These are phyloP conservation scores for Bombus polaris DNA, from an alignment of 1,140 invertebrate genomes.

Conservation along the genomic window DNA sequence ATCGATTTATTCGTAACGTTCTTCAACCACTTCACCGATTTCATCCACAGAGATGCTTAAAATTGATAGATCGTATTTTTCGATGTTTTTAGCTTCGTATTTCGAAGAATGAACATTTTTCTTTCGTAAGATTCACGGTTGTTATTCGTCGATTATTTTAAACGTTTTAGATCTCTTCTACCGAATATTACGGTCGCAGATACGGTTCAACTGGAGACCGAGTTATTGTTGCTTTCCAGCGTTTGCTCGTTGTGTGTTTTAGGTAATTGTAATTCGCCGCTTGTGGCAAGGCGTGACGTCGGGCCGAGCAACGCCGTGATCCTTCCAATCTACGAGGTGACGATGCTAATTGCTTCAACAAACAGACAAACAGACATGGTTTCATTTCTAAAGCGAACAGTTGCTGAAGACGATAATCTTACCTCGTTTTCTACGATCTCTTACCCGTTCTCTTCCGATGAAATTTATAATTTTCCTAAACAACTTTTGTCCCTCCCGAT, in stretches of 20 bases:
- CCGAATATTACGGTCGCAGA: no score
- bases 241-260: conserved; percentile 60
- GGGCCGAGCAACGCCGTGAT: conserved; percentile 57
- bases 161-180: neutral
- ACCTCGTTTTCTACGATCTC: conserved; percentile 12
- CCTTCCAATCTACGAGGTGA: conserved; percentile 66
- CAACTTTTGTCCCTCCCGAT: neutral
- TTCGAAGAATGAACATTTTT: conserved; percentile 22
- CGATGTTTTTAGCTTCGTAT: conserved; percentile 15
- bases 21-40: conserved; percentile 69
- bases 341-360: conserved; percentile 70
- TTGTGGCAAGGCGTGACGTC: conserved; percentile 55
- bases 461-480: neutral
- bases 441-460: no score
- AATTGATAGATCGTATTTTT: conserved; percentile 69
- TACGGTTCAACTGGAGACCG: neutral
- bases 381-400: conserved; percentile 56
- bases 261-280: conserved; percentile 71
- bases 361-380: conserved; percentile 72
- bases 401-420: conserved; percentile 45
- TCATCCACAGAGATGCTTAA: conserved; percentile 70
- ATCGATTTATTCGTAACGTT: conserved; percentile 73
- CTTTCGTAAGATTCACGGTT: neutral
- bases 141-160: conserved; percentile 2
- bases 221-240: conserved; percentile 46